Evolutionary conservation across 2,888 invertebrate genomes (phyloP).

Genomic region (Scaptomyza cyrtandrae): DNA sequence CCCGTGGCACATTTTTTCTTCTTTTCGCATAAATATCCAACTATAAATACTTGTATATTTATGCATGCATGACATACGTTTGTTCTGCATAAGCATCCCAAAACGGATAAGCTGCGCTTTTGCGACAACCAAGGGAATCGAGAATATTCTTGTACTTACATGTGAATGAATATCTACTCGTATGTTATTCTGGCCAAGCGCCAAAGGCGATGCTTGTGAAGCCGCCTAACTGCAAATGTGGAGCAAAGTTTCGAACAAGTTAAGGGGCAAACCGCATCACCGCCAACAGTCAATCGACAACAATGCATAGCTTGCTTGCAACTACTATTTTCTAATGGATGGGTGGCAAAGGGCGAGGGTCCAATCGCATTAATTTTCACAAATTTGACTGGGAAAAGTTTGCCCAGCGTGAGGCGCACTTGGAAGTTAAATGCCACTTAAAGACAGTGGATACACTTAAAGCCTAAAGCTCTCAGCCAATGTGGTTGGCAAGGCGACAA

Average conservation of each 20-base stretch:
- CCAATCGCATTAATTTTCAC: slow-evolving; percentile 78
- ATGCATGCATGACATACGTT: slow-evolving; percentile 79
- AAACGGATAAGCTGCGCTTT: slow-evolving; percentile 67
- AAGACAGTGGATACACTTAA: slow-evolving; percentile 68
- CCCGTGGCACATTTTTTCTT: slow-evolving; percentile 66
- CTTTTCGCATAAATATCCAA: slow-evolving; percentile 68
- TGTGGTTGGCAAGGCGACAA: slow-evolving; percentile 23
- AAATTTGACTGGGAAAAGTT: slow-evolving; percentile 78
- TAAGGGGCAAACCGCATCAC: slow-evolving; percentile 64
- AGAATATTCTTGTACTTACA: neutral
- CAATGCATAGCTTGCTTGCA: slow-evolving; percentile 33
- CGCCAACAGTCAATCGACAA: slow-evolving; percentile 67
- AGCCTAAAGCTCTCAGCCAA: neutral
- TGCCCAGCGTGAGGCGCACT: slow-evolving; percentile 65
- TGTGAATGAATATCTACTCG: neutral
- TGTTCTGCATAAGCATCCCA: slow-evolving; percentile 61
- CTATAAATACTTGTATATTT: slow-evolving; percentile 74
- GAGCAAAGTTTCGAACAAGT: slow-evolving; percentile 58
- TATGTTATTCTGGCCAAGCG: slow-evolving; percentile 30
- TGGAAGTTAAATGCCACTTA: slow-evolving; percentile 74
- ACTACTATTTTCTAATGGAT: slow-evolving; percentile 5
- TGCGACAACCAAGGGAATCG: slow-evolving; percentile 13
- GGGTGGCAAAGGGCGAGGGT: slow-evolving; percentile 17
- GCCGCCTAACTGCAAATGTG: slow-evolving; percentile 54
- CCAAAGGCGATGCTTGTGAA: slow-evolving; percentile 51